Evolutionary conservation across 2,797 vertebrate species (phyloP), one percentile per base, ranked within the genome.

Genomic region (Hippoglossus hippoglossus): DNA sequence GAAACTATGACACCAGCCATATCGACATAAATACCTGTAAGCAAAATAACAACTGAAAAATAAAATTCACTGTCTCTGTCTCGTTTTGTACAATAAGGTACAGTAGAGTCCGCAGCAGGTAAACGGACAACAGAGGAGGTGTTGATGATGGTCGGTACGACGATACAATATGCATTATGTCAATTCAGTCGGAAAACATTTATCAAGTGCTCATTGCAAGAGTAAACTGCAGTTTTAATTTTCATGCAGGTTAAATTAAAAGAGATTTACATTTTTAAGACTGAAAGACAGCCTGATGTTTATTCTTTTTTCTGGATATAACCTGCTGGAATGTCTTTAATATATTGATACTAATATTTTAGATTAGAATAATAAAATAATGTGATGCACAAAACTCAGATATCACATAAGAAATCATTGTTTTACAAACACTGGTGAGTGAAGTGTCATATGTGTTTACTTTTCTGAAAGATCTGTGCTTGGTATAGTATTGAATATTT

Each of bases 71-170:
- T 74, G 75, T 86, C 68, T 86, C 69, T 86, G 53, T 77, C 66
- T 31, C 39, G 61, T 93, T 94, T 87, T 93, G 92, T 91, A 94
- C 77, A 91, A 39, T 77, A 83, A 81, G 57, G 67, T 84, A 80
- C 74, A 82, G 7, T 26, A 52, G 56, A 86, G 65, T 57, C 58
- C 5, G 9, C 34, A 65, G 59, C 63, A 77, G 47, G 47, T 56
- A 70, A 81, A 77, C 61, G 53, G 60, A 82, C 44, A 73, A 60
- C 61, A 65, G 63, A 80, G 69, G 55, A 80, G 13, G 63, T 67
- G 62, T 53, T 58, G 26, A 4, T 75, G 73, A 73, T 71, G 74
- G 26, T 76, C 3, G 0, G 22, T 6, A 58, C 24, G 84, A 81
- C 84, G 74, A 88, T 76, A 79, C 69, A 82, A 83, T 69, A 69